Evolutionary conservation across 2,888 invertebrate genomes (phyloP), one percentile per base, ranked within the genome.

Genomic region (Blastobasis adustella): DNA sequence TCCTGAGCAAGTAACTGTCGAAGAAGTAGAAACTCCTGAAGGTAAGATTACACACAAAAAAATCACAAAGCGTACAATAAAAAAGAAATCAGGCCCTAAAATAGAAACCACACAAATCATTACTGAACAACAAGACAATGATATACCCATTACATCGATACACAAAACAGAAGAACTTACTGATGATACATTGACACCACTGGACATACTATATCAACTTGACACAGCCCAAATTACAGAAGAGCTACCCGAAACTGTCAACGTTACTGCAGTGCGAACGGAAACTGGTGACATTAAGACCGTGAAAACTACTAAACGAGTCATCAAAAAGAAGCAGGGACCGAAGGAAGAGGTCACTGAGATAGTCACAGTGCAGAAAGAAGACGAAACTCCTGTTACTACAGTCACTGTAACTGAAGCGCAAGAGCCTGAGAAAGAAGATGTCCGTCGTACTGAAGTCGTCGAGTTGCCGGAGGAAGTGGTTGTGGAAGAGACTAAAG

Each of bases 21-120:
- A 71, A 51, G 70, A 74, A 61, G 52, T 65, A 10, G 41, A 62
- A 50, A 68, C 81, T 41, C 61, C 81, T 9, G 79, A 86, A 39
- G 64, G 61, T 52, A 69, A 81, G 67, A 63, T 54, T 52, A 82
- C 56, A 69, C 82, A 67, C 70, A 60, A 58, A 47, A 59, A 55
- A 48, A 54, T 66, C 10, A 63, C 55, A 0, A 61, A 59, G 9
- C 76, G 59, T 0, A 72, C 77, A 6, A 76, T 86, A 3, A 89
- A 80, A 58, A 82, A 82, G 46, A 73, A 69, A 54, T 45, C 54
- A 46, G 71, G 71, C 54, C 54, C 67, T 6, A 58, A 66, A 58
- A 51, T 76, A 45, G 57, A 66, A 66, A 68, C 60, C 0, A 65
- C 61, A 40, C 37, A 60, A 39, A 66, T 66, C 1, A 61, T 53